Conservation (phyloP, 2,113 vertebrate species). For the Podarcis muralis region DNA sequence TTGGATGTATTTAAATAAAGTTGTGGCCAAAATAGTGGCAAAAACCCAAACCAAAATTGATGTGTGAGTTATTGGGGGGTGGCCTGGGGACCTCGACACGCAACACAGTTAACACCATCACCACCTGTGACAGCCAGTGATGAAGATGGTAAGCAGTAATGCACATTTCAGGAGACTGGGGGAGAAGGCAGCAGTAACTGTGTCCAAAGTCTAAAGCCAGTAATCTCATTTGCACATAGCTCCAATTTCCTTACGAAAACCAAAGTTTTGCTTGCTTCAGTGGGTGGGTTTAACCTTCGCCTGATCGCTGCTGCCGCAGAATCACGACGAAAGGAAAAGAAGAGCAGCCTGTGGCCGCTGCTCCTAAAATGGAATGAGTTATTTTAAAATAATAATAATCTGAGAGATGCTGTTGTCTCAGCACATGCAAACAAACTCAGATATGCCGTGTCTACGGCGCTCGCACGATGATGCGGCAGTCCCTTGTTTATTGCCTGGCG, state of each 20-base stretch:
- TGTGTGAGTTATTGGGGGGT: too few species aligned
- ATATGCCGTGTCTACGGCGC: conserved; percentile 13
- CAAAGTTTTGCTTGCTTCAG: background rate
- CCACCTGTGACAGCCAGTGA: background rate
- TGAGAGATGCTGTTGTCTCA: conserved; percentile 46
- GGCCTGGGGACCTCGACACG: too few species aligned
- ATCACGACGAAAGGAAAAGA: background rate
- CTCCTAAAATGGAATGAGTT: conserved; percentile 20
- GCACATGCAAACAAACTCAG: conserved; percentile 49
- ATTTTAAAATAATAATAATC: conserved; percentile 33
- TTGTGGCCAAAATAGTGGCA: too few species aligned
- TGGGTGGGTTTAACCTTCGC: conserved; percentile 9
- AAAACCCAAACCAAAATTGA: too few species aligned
- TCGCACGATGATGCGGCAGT: conserved; percentile 24
- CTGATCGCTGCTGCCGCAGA: background rate
- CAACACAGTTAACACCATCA: background rate
- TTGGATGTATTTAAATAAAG: too few species aligned
- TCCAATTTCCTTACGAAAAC: background rate
- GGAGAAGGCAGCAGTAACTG: background rate
- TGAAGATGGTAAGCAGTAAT: background rate
- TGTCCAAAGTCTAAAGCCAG: background rate
- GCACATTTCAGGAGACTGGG: background rate
- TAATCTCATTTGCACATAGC: background rate
- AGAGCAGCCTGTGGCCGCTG: background rate
- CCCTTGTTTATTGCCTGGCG: conserved; percentile 58